Conservation (phyloP, 2,113 vertebrate species). For the Labeo rohita region DNA sequence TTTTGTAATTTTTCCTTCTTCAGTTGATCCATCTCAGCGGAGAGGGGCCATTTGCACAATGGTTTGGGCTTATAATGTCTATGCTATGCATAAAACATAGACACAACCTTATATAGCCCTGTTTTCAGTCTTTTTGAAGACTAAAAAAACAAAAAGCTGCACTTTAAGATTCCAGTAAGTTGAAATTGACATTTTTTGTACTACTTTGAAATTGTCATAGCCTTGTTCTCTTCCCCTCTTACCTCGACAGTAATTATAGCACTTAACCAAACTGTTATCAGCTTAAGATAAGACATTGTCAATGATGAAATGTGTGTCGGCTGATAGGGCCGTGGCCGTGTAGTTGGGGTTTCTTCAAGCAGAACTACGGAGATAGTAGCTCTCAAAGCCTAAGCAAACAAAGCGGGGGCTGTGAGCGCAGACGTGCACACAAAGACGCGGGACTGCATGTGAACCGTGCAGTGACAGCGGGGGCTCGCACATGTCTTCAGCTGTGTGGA, state of each 20-base stretch:
- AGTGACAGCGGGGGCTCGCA: slow-evolving; percentile 56
- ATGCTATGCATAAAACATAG: slow-evolving; percentile 24
- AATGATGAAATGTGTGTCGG: slow-evolving; percentile 66
- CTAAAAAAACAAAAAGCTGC: not conserved
- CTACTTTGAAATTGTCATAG: slow-evolving; percentile 64
- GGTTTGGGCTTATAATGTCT: slow-evolving; percentile 5
- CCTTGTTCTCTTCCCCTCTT: slow-evolving; percentile 45
- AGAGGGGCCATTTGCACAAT: slow-evolving; percentile 20
- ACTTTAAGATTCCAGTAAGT: slow-evolving; percentile 16
- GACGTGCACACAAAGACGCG: slow-evolving; percentile 56
- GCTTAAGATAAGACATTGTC: slow-evolving; percentile 73
- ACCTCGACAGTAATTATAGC: slow-evolving; percentile 76
- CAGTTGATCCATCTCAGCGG: slow-evolving; percentile 20
- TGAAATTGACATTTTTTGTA: slow-evolving; percentile 60
- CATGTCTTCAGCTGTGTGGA: slow-evolving; percentile 59
- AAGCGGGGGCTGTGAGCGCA: slow-evolving; percentile 52
- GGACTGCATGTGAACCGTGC: slow-evolving; percentile 62
- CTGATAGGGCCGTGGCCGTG: slow-evolving; percentile 70
- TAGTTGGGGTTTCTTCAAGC: slow-evolving; percentile 70
- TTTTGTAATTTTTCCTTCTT: slow-evolving; percentile 23
- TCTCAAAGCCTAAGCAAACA: slow-evolving; percentile 67
- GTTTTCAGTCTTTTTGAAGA: slow-evolving; percentile 20
- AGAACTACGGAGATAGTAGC: slow-evolving; percentile 67
- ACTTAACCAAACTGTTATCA: slow-evolving; percentile 74
- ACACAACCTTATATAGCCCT: slow-evolving; percentile 15